Conservation (phyloP, 2,113 vertebrate species). For the Thunnus maccoyii region DNA sequence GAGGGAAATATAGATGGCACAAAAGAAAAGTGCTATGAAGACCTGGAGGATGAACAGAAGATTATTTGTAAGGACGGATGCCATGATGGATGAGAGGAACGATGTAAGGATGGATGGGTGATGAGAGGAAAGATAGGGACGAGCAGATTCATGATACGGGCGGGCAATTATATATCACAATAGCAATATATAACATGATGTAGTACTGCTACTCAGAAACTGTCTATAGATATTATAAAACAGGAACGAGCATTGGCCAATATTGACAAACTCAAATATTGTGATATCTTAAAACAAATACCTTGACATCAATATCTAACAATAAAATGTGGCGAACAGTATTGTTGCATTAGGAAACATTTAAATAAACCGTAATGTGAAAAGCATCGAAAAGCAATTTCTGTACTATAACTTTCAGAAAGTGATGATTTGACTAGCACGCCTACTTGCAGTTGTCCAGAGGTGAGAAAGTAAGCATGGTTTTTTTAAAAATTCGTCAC, state of each 20-base stretch:
- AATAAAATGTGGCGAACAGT: not conserved
- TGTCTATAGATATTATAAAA: no score
- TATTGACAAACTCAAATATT: not conserved
- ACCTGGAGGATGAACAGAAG: not conserved
- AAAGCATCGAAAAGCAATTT: no score
- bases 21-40: slow-evolving; percentile 3
- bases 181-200: no score
- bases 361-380: no score
- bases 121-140: not conserved
- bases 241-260: no score
- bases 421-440: no score
- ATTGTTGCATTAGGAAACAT: no score
- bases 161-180: no score
- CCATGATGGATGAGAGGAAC: slow-evolving; percentile 41
- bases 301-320: not conserved
- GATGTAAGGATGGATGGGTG: slow-evolving; percentile 19
- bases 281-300: not conserved
- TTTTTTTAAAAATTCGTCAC: no score
- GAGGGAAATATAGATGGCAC: slow-evolving; percentile 17
- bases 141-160: not conserved
- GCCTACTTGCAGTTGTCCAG: not conserved
- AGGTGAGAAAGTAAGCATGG: not conserved
- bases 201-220: no score
- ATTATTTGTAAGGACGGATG: slow-evolving; percentile 4
- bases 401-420: no score